Percentiles rank a stretch among this genome's conserved stretches.
These are phyloP conservation scores for Steinernema feltiae DNA, from an alignment of 1,140 invertebrate species.

Conservation along the genomic window DNA sequence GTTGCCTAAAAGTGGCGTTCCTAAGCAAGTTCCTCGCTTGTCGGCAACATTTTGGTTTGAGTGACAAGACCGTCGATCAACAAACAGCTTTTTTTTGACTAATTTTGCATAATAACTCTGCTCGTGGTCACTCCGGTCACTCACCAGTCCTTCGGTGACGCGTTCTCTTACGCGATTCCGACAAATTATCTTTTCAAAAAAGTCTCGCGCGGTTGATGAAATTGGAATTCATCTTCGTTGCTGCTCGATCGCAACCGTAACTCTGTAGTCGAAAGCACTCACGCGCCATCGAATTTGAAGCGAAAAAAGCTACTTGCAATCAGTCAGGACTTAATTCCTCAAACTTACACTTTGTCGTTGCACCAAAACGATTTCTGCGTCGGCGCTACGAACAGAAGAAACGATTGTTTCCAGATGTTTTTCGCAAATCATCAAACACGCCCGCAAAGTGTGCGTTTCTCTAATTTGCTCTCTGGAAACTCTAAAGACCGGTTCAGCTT, in stretches of 20 bases:
- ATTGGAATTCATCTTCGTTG: background rate
- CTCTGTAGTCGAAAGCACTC: too few relatives aligned
- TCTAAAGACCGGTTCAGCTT: too few relatives aligned
- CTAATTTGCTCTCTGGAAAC: too few relatives aligned
- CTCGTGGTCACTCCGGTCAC: background rate
- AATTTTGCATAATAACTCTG: background rate
- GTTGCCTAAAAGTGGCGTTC: too few relatives aligned
- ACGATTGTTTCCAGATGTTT: conserved; percentile 6
- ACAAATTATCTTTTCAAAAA: conserved; percentile 12
- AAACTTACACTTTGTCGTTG: too few relatives aligned
- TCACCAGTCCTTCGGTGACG: background rate
- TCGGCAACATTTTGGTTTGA: background rate
- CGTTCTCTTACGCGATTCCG: background rate
- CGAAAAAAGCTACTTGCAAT: background rate
- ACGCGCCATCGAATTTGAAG: too few relatives aligned
- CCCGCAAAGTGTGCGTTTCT: too few relatives aligned
- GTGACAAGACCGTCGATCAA: background rate
- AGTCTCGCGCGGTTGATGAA: background rate
- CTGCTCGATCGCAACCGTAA: too few relatives aligned
- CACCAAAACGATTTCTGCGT: background rate
- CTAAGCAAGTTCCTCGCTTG: background rate
- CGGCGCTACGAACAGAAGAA: background rate
- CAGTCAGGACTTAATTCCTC: background rate
- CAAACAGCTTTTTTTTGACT: background rate
- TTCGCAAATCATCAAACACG: background rate